Percentiles rank a stretch among this genome's conserved stretches.
Conservation (phyloP, 2,113 vertebrate species). For the Mobula hypostoma region DNA sequence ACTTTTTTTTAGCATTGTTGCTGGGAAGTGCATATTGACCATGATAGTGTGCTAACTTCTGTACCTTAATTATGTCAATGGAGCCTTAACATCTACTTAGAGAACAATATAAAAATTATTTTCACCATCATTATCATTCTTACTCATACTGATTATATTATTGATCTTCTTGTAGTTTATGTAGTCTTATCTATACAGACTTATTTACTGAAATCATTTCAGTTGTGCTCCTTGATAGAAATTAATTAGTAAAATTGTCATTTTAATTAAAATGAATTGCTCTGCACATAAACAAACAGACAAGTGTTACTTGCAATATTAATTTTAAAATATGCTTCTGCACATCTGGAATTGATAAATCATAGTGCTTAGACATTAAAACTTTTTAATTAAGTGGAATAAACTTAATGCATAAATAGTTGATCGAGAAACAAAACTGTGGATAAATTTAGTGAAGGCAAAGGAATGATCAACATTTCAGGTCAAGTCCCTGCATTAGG, state of each 20-base stretch:
- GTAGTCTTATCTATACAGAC: neutral
- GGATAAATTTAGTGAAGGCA: no score
- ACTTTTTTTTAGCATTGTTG: neutral
- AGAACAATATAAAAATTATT: neutral
- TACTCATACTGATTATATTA: neutral
- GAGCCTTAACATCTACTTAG: neutral
- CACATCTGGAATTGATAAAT: neutral
- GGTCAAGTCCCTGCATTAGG: no score
- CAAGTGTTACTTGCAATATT: neutral
- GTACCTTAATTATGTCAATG: neutral
- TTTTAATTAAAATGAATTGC: constrained; percentile 25
- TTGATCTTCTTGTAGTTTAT: neutral
- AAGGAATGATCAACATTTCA: no score
- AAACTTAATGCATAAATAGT: neutral
- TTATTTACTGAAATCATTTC: neutral
- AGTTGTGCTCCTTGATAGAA: neutral
- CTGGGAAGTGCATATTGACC: neutral
- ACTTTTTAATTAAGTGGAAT: neutral
- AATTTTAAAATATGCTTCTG: neutral
- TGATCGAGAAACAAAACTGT: neutral
- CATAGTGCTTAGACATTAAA: neutral
- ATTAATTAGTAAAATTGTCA: neutral
- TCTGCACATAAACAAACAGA: neutral
- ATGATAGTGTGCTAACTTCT: neutral
- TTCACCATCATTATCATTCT: neutral